phyloP scores from a whole-genome alignment of 2,113 vertebrate species.

The Centropus unirufus region DNA sequence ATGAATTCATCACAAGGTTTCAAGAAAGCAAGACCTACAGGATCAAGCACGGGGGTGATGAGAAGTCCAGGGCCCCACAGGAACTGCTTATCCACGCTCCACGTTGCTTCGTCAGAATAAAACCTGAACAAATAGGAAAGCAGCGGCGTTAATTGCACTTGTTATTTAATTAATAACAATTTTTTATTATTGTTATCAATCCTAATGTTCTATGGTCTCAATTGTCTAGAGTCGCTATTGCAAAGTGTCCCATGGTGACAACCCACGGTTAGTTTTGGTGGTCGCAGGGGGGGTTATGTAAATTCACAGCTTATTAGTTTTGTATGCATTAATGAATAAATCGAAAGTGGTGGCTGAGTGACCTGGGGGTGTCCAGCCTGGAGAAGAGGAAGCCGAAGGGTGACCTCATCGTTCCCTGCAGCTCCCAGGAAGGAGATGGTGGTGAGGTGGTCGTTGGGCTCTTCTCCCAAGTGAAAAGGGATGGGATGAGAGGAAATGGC shows the following conservation, averaged over 20 bases:
- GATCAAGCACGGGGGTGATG: conserved; percentile 88
- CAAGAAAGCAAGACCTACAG: conserved; percentile 69
- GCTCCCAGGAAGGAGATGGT: no score
- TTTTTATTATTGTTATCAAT: neutral
- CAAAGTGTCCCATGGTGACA: rapidly evolving
- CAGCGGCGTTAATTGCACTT: neutral
- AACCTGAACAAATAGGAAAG: conserved; percentile 77
- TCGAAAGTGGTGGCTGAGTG: no score
- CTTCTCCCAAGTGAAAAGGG: no score
- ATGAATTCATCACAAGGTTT: neutral
- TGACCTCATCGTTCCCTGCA: no score
- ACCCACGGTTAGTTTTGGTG: neutral
- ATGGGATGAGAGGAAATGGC: no score
- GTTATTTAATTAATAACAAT: no score
- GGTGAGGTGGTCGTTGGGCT: no score
- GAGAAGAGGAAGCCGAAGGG: no score
- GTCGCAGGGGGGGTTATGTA: no score
- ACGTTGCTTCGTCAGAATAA: conserved; percentile 80
- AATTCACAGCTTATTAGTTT: neutral
- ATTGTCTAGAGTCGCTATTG: neutral
- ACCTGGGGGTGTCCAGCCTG: no score
- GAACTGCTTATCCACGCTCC: conserved; percentile 87
- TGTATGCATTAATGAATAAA: neutral
- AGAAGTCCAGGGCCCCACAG: conserved; percentile 90
- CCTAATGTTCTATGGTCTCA: neutral